Percentiles rank a stretch among this genome's conserved stretches.
These are phyloP conservation scores for Andrena minutula DNA, from an alignment of 2,888 invertebrate species.

Conservation along the genomic window DNA sequence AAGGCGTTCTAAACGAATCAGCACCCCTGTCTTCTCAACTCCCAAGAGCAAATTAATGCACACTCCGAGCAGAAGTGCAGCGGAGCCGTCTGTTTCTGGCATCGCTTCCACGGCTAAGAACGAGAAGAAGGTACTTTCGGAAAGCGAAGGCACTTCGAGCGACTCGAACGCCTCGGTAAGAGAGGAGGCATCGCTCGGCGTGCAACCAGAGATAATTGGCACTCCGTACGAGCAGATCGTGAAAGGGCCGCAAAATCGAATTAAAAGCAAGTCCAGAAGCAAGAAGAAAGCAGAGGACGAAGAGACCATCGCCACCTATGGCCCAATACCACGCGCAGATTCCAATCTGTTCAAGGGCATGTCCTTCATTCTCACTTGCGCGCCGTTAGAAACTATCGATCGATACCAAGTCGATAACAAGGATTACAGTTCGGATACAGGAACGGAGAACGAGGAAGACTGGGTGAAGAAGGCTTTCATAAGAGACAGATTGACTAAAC, in stretches of 20 bases:
- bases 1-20: slow-evolving; percentile 74
- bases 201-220: slow-evolving; percentile 78
- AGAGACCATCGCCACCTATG: slow-evolving; percentile 85
- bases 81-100: slow-evolving; percentile 77
- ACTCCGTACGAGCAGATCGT: slow-evolving; percentile 69
- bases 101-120: slow-evolving; percentile 50
- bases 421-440: slow-evolving; percentile 84
- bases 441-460: slow-evolving; percentile 87
- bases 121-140: slow-evolving; percentile 53
- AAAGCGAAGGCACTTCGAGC: slow-evolving; percentile 71
- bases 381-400: slow-evolving; percentile 82
- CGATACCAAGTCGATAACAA: slow-evolving; percentile 77
- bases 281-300: slow-evolving; percentile 73
- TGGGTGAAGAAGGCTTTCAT: slow-evolving; percentile 86
- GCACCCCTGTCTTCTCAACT: slow-evolving; percentile 66
- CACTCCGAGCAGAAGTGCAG: slow-evolving; percentile 13
- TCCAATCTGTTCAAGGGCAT: slow-evolving; percentile 86
- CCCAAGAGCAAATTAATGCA: slow-evolving; percentile 63
- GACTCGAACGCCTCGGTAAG: slow-evolving; percentile 69
- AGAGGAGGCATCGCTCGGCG: slow-evolving; percentile 68
- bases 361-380: slow-evolving; percentile 87
- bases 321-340: slow-evolving; percentile 86
- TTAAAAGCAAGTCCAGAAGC: slow-evolving; percentile 86
- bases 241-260: slow-evolving; percentile 78
- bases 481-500: slow-evolving; percentile 87